A percentile compares a stretch with the other conserved stretches of the same genome.
Evolutionary conservation across 1,140 invertebrate genomes (phyloP).

Genomic region (Idris sp.): DNA sequence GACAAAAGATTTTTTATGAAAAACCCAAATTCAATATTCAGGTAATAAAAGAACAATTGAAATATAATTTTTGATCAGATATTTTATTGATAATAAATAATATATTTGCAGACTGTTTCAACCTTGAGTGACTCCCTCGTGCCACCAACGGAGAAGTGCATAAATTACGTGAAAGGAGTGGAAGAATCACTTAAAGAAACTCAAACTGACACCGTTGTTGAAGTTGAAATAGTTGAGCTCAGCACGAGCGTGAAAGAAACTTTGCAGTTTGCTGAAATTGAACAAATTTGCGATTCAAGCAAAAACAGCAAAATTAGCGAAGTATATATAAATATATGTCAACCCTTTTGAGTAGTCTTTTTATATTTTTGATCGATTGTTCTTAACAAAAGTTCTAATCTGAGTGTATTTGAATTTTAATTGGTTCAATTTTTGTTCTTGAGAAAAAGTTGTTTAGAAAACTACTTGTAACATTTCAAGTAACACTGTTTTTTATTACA

Average conservation of each 20-base stretch:
- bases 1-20: constrained; percentile 80
- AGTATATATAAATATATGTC: too few relatives aligned
- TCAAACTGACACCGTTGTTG: constrained; percentile 55
- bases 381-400: too few relatives aligned
- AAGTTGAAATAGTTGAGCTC: constrained; percentile 74
- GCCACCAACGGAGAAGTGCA: constrained; percentile 72
- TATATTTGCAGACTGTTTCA: constrained; percentile 69
- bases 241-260: constrained; percentile 73
- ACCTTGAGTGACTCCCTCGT: constrained; percentile 70
- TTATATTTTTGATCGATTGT: too few relatives aligned
- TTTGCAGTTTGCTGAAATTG: constrained; percentile 74
- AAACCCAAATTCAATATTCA: constrained; percentile 80
- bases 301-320: constrained; percentile 71
- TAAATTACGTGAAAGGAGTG: constrained; percentile 75
- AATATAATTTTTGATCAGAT: too few relatives aligned
- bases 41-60: constrained; percentile 26
- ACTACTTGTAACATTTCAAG: too few relatives aligned
- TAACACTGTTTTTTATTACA: too few relatives aligned
- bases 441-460: too few relatives aligned
- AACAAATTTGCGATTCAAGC: constrained; percentile 71
- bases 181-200: constrained; percentile 65
- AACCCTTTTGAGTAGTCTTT: too few relatives aligned
- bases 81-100: too few relatives aligned
- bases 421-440: too few relatives aligned
- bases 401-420: too few relatives aligned